Evolutionary conservation across 23 tunicate genomes (phyloP).

Genomic region (Botrylloides violaceus): DNA sequence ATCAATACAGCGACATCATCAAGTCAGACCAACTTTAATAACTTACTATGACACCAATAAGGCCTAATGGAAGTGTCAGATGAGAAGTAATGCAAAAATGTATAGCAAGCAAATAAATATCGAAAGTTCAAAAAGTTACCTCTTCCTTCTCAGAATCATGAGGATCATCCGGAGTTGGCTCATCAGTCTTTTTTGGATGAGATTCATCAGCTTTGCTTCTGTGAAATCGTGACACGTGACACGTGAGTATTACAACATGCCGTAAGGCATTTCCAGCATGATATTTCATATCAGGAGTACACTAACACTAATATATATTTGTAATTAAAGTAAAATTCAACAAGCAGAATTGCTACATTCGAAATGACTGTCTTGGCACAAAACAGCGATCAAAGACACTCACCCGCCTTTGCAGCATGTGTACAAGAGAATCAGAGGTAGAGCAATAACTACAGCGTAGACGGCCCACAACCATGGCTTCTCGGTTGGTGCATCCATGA

Average conservation of each 20-base stretch:
- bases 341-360: too few relatives aligned
- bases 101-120: not conserved
- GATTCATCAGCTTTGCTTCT: slow-evolving; percentile 15
- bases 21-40: too few relatives aligned
- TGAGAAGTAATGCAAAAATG: not conserved
- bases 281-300: too few relatives aligned
- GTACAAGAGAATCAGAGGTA: slow-evolving; percentile 51
- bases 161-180: slow-evolving; percentile 70
- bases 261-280: too few relatives aligned
- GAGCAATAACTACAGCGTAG: slow-evolving; percentile 49
- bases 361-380: too few relatives aligned
- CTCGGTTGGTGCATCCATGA: slow-evolving; percentile 47
- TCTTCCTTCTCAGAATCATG: slow-evolving; percentile 58
- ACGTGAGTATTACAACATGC: too few relatives aligned
- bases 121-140: not conserved
- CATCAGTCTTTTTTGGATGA: slow-evolving; percentile 82
- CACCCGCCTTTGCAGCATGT: slow-evolving; percentile 65
- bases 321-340: too few relatives aligned
- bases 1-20: not conserved
- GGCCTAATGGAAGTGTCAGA: not conserved
- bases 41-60: too few relatives aligned
- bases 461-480: slow-evolving; percentile 88
- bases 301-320: too few relatives aligned
- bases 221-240: slow-evolving; percentile 2
- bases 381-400: too few relatives aligned